Conservation (phyloP, 2,113 vertebrate species). For the Rutilus rutilus region DNA sequence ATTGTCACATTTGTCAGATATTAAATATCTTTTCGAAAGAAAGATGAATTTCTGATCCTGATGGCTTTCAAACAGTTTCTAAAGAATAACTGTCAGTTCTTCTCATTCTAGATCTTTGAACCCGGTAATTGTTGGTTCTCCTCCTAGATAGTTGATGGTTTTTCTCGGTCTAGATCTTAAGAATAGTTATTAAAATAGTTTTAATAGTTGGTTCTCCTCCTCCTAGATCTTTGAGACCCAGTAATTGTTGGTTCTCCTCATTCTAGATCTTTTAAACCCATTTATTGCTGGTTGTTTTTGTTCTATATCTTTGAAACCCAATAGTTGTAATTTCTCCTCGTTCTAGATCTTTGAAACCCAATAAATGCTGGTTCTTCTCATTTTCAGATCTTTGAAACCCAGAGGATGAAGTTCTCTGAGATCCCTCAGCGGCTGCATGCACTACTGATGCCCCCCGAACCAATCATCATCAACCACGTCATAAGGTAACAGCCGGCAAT, state of each 20-base stretch:
- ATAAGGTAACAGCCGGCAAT: slow-evolving; percentile 83
- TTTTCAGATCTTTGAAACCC: slow-evolving; percentile 86
- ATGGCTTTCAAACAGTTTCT: no score
- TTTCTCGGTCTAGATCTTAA: not conserved
- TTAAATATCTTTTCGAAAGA: no score
- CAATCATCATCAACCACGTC: slow-evolving; percentile 98
- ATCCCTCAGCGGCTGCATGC: slow-evolving; percentile 91
- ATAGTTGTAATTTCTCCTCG: not conserved
- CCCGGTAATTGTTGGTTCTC: not conserved
- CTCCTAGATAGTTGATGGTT: not conserved
- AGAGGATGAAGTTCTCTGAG: slow-evolving; percentile 90
- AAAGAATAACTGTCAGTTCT: not conserved
- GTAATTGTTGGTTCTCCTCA: not conserved
- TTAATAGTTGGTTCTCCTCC: not conserved
- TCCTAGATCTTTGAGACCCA: not conserved
- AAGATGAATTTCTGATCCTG: no score
- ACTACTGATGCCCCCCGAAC: slow-evolving; percentile 98
- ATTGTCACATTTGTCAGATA: no score
- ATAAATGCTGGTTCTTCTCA: not conserved
- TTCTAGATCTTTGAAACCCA: not conserved
- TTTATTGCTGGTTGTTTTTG: not conserved
- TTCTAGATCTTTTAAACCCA: slow-evolving; percentile 81
- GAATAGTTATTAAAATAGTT: not conserved
- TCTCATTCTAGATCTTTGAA: not conserved
- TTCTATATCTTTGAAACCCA: slow-evolving; percentile 80